These are phyloP conservation scores for Aphis craccivora DNA, from an alignment of 1,140 invertebrate species.

Conservation along the genomic window DNA sequence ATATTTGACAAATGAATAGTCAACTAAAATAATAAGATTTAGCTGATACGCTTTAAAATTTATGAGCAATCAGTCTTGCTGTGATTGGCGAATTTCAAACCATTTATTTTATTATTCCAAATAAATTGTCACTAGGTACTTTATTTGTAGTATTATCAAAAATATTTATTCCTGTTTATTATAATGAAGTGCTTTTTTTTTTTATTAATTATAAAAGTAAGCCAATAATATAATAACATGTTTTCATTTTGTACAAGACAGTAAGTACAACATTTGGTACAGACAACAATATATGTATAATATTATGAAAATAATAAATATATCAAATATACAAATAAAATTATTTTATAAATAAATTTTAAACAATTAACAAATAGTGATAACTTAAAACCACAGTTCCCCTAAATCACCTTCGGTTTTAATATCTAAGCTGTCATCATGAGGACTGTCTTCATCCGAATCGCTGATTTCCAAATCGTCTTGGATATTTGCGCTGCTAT, in stretches of 20 bases:
- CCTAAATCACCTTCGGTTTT: constrained; percentile 55
- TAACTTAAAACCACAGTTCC: constrained; percentile 55
- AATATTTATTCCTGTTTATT: neutral
- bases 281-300: neutral
- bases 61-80: neutral
- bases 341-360: constrained; percentile 31
- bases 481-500: constrained; percentile 67
- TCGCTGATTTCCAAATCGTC: constrained; percentile 82
- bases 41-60: neutral
- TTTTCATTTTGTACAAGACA: neutral
- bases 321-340: constrained; percentile 23
- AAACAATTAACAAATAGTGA: neutral
- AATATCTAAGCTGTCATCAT: constrained; percentile 34
- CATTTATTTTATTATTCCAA: neutral
- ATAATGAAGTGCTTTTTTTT: neutral
- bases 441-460: constrained; percentile 70
- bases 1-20: neutral
- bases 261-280: neutral
- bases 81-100: neutral
- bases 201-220: neutral
- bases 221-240: neutral
- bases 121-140: neutral
- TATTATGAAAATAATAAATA: neutral
- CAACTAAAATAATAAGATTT: neutral
- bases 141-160: neutral